phyloP scores from a whole-genome alignment of 1,140 invertebrate species.

The Psilanteris sp. region DNA sequence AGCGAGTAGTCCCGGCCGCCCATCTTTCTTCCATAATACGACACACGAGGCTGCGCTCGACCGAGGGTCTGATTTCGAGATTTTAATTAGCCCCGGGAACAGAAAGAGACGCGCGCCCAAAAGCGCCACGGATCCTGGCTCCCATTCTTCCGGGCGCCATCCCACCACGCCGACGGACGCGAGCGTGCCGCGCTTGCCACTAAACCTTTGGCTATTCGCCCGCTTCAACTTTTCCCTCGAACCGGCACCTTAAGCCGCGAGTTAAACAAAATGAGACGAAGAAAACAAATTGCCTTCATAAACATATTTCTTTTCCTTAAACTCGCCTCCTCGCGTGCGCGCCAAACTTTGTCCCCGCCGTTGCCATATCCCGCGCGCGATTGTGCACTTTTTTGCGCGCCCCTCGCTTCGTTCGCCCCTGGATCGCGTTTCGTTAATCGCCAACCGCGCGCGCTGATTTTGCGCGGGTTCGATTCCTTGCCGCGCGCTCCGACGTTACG shows the following conservation, averaged over 20 bases:
- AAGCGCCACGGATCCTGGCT: conserved; percentile 5
- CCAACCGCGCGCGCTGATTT: too few species aligned
- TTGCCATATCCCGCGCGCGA: conserved; percentile 11
- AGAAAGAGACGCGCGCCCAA: conserved; percentile 35
- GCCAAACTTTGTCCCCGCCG: conserved; percentile 21
- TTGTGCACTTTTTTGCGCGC: conserved; percentile 7
- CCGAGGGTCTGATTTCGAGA: conserved; percentile 71
- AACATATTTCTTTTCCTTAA: conserved; percentile 38
- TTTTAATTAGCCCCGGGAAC: conserved; percentile 71
- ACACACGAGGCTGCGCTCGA: conserved; percentile 30
- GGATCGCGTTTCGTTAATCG: too few species aligned
- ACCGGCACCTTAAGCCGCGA: conserved; percentile 50
- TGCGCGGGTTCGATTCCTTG: too few species aligned
- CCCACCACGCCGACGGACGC: neutral
- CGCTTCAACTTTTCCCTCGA: conserved; percentile 59
- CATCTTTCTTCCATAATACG: conserved; percentile 57
- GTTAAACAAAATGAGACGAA: conserved; percentile 59
- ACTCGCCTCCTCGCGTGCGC: too few species aligned
- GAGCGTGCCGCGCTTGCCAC: conserved; percentile 67
- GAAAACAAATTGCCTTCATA: conserved; percentile 56
- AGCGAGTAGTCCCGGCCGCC: conserved; percentile 36
- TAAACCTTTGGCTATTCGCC: conserved; percentile 69
- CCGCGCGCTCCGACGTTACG: too few species aligned
- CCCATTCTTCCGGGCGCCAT: conserved; percentile 5
- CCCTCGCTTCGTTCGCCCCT: too few species aligned